These are phyloP conservation scores for Thelaira solivaga DNA, from an alignment of 2,888 invertebrate genomes.

Conservation along the genomic window DNA sequence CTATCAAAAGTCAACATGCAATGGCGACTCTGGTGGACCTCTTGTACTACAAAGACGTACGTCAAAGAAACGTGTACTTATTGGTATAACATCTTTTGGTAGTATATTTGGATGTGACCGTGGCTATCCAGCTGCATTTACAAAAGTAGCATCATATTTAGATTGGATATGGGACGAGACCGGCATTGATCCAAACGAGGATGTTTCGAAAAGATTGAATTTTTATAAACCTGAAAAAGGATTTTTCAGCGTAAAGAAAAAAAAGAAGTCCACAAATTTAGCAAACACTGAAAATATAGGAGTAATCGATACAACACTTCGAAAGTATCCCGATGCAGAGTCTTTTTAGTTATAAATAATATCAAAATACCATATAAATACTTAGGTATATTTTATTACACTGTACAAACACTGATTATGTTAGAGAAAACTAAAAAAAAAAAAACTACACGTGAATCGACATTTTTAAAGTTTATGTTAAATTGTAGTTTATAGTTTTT, in stretches of 20 bases:
- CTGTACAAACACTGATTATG: too few species aligned
- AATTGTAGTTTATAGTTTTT: too few species aligned
- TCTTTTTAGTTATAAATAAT: constrained; percentile 14
- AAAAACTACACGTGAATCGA: too few species aligned
- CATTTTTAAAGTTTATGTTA: too few species aligned
- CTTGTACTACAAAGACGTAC: constrained; percentile 71
- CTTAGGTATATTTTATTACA: too few species aligned
- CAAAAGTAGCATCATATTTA: constrained; percentile 74
- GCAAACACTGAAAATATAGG: constrained; percentile 40
- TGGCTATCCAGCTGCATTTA: constrained; percentile 74
- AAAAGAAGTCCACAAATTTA: constrained; percentile 30
- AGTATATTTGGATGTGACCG: constrained; percentile 74
- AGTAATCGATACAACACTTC: constrained; percentile 49
- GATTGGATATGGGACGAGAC: constrained; percentile 74
- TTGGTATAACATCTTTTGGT: constrained; percentile 75
- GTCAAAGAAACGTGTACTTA: constrained; percentile 70
- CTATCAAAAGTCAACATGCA: constrained; percentile 76
- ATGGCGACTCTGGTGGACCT: constrained; percentile 77
- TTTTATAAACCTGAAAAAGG: constrained; percentile 67
- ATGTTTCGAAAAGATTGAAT: constrained; percentile 63
- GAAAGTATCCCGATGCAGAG: constrained; percentile 54
- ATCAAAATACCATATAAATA: too few species aligned
- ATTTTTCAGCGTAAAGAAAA: constrained; percentile 62
- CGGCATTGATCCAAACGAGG: constrained; percentile 67
- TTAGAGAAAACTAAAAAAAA: too few species aligned